Base-by-base conservation (phyloP, 2,113 vertebrate genomes). In the Poeciliopsis prolifica region DNA sequence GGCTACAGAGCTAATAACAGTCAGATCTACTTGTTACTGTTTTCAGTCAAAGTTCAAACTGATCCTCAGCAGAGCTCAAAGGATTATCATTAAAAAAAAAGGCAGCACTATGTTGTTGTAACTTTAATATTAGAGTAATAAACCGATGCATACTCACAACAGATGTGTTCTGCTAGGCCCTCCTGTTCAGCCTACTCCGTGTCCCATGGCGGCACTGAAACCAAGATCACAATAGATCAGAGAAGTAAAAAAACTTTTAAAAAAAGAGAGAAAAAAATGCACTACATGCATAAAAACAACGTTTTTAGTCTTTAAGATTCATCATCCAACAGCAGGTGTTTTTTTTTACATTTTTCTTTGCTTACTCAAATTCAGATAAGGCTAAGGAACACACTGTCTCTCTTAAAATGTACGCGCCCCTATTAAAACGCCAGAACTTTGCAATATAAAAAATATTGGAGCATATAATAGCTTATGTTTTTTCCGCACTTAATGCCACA, bases 151-250 rank as follows among this genome's bases (percentile, higher is more conserved):
- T 81, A 91, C 94, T 93, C 58, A 94, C 94, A 69, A 83, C 61
- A 90, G 84, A 80, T 86, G 88, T 80, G 80, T 70, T 83, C 64
- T 90, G 90, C 84, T 87, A 79, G 81, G 88, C 88, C 86, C 74
- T 85, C 70, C 68, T 61, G 80, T 89, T 94, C 89, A 94, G 86
- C 90, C 94, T 62, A 93, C 91, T 89, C 93, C 78, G 87, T 90
- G 92, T 87, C 93, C 94, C 94, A 95, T 95, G 92, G 74, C 90
- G 83, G 84, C 84, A 80, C 90, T 94, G 84, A 69, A 93, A 91
- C 26, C 86, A 22, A 79, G 3, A 77, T 5, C 12, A 72, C 0
- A 58, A 33, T 65, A 67, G 76, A 58, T 58, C 72, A 83, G 8
- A 9, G 65, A 24, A 15, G 24, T 17, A 62, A 26, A 6, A 26